Evolutionary conservation across 2,888 invertebrate genomes (phyloP).

Genomic region (Achlya flavicornis): DNA sequence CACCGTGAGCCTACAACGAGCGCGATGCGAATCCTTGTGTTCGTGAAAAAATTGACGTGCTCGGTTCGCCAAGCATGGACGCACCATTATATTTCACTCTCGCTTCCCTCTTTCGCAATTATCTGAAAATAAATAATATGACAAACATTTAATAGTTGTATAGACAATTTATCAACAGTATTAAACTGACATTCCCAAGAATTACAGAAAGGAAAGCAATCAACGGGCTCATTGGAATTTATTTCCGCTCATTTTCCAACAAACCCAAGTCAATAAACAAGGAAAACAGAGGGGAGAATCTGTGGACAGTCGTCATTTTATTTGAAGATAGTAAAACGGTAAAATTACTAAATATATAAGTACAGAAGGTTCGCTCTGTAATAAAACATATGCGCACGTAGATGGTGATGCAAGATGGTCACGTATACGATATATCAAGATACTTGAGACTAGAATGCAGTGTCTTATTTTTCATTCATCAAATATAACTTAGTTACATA

Average conservation of each 20-base stretch:
- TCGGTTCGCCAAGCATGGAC: too few relatives aligned
- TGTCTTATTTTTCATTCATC: too few relatives aligned
- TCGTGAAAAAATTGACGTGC: too few relatives aligned
- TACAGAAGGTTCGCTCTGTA: background rate
- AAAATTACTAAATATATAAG: background rate
- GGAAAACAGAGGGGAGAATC: conserved; percentile 3
- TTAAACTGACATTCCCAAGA: conserved; percentile 1
- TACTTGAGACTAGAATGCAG: too few relatives aligned
- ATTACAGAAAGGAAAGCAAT: conserved; percentile 7
- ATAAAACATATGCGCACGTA: too few relatives aligned
- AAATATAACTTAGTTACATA: too few relatives aligned
- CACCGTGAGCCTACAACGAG: too few relatives aligned
- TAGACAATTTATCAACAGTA: background rate
- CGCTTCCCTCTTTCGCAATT: too few relatives aligned
- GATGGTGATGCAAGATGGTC: too few relatives aligned
- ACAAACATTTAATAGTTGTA: background rate
- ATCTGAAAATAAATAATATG: background rate
- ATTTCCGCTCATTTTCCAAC: conserved; percentile 8
- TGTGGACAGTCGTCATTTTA: conserved; percentile 8
- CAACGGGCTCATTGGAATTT: background rate
- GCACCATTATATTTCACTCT: too few relatives aligned
- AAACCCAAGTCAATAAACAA: conserved; percentile 11
- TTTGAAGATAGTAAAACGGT: conserved; percentile 2
- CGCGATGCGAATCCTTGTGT: too few relatives aligned
- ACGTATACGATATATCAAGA: too few relatives aligned